Evolutionary conservation across 2,113 vertebrate species (phyloP).

Genomic region (Tamias sibiricus): DNA sequence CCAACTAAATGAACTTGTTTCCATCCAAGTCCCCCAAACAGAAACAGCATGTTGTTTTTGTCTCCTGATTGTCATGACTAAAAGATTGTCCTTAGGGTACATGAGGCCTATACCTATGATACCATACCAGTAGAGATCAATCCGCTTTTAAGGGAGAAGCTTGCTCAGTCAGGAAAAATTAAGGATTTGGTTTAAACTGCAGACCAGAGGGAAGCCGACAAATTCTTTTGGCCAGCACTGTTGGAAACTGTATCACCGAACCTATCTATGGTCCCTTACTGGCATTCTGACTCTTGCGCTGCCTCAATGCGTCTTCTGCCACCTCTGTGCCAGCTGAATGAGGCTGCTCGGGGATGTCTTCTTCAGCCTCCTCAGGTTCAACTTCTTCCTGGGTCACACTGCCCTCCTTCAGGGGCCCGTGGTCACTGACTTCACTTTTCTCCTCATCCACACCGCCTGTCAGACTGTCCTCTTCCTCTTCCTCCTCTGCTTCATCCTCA

Average conservation of each 20-base stretch:
- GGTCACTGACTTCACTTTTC: constrained; percentile 65
- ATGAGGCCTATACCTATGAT: constrained; percentile 56
- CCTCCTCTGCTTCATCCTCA: constrained; percentile 80
- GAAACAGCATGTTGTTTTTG: neutral
- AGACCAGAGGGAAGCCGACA: constrained; percentile 62
- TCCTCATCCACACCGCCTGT: neutral
- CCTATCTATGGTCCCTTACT: constrained; percentile 81
- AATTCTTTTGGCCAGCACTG: constrained; percentile 82
- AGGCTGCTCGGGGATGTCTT: constrained; percentile 59
- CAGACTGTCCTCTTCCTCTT: constrained; percentile 76
- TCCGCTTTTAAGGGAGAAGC: constrained; percentile 73
- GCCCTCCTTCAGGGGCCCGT: constrained; percentile 81
- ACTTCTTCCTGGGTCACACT: constrained; percentile 81
- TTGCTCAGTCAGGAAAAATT: constrained; percentile 76
- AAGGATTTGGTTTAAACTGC: constrained; percentile 82
- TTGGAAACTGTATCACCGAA: neutral
- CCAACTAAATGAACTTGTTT: neutral
- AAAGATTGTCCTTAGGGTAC: constrained; percentile 58
- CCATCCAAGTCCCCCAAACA: neutral
- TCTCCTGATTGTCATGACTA: constrained; percentile 82
- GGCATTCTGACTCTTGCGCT: constrained; percentile 85
- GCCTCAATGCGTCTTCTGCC: constrained; percentile 85
- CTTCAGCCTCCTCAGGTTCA: constrained; percentile 69
- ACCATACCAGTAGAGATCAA: constrained; percentile 61
- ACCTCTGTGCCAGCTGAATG: constrained; percentile 59